Percentiles rank a stretch among this genome's conserved stretches.
Evolutionary conservation across 2,113 vertebrate genomes (phyloP).

Genomic region (Tonatia bakeri): DNA sequence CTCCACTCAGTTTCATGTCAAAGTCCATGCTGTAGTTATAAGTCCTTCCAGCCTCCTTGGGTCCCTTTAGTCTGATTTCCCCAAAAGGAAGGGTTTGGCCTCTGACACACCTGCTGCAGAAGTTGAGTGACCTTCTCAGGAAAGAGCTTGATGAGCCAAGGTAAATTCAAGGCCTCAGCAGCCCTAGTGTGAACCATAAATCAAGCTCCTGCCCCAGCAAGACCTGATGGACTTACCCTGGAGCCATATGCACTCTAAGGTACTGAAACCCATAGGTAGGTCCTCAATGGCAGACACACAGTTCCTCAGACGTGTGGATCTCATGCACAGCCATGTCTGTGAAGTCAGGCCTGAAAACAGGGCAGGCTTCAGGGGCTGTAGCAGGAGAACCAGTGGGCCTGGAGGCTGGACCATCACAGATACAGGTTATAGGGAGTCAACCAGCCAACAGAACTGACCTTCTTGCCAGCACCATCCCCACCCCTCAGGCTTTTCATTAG

Average conservation of each 20-base stretch:
- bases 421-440: background rate
- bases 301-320: background rate
- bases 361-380: background rate
- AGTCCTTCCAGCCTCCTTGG: background rate
- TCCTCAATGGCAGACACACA: background rate
- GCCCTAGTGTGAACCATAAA: background rate
- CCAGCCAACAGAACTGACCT: background rate
- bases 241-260: background rate
- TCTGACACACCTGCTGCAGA: background rate
- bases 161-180: background rate
- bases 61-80: background rate
- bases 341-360: background rate
- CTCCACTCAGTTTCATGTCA: background rate
- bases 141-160: background rate
- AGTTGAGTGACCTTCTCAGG: background rate
- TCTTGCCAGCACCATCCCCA: background rate
- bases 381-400: background rate
- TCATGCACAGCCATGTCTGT: background rate
- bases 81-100: background rate
- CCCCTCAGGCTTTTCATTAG: background rate
- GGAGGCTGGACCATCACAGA: background rate
- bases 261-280: background rate
- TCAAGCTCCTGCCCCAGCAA: background rate
- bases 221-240: background rate
- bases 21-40: background rate